Conservation (phyloP, 1,140 invertebrate genomes). For the Limonius californicus region DNA sequence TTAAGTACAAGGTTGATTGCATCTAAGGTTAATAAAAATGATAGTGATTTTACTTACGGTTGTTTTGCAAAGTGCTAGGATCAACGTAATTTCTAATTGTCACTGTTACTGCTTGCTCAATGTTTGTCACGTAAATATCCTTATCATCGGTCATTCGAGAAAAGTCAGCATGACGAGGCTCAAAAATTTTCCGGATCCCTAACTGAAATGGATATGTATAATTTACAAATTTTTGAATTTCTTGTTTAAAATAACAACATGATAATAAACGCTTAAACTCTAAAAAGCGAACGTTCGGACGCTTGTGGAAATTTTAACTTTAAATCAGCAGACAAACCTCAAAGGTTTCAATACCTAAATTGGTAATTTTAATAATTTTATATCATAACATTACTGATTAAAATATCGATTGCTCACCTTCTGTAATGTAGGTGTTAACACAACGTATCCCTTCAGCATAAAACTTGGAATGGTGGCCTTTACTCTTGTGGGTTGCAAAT, state of each 20-base stretch:
- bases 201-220: slow-evolving; percentile 62
- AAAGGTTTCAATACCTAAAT: too few relatives aligned
- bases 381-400: too few relatives aligned
- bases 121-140: slow-evolving; percentile 71
- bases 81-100: slow-evolving; percentile 71
- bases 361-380: too few relatives aligned
- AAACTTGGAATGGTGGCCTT: slow-evolving; percentile 73
- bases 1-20: slow-evolving; percentile 24
- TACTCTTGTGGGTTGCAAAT: slow-evolving; percentile 63
- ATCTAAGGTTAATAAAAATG: slow-evolving; percentile 10
- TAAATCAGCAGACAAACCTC: too few relatives aligned
- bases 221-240: too few relatives aligned
- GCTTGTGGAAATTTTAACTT: not conserved
- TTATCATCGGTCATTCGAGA: slow-evolving; percentile 68
- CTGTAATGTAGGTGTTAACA: slow-evolving; percentile 70
- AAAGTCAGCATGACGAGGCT: slow-evolving; percentile 70
- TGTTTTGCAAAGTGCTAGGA: slow-evolving; percentile 50
- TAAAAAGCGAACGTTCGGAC: too few relatives aligned
- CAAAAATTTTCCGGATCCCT: slow-evolving; percentile 70
- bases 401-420: slow-evolving; percentile 57
- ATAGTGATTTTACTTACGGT: slow-evolving; percentile 50
- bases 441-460: slow-evolving; percentile 70
- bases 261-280: too few relatives aligned
- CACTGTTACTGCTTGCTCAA: slow-evolving; percentile 77
- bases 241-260: too few relatives aligned